Conservation (phyloP, 2,113 vertebrate genomes). For the Platichthys flesus region DNA sequence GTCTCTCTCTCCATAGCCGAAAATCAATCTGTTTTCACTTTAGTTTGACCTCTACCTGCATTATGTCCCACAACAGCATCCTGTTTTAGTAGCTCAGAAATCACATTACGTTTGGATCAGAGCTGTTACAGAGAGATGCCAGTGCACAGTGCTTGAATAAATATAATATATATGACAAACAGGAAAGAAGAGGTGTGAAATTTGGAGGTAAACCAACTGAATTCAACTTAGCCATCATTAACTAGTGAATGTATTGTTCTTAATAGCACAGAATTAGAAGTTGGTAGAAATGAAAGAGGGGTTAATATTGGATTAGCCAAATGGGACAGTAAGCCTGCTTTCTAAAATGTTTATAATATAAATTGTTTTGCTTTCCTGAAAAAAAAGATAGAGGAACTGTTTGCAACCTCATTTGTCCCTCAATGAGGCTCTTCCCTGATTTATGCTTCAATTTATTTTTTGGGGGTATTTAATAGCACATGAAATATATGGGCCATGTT, state of each 20-base stretch:
- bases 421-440: no score
- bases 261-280: neutral
- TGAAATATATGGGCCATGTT: no score
- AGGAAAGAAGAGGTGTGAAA: neutral
- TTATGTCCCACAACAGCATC: neutral
- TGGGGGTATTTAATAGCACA: no score
- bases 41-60: neutral
- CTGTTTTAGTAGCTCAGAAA: neutral
- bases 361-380: neutral
- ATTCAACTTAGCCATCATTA: no score
- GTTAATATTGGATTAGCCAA: neutral
- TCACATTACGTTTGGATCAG: neutral
- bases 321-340: no score
- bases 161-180: neutral
- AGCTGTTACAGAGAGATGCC: neutral
- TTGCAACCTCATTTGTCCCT: neutral
- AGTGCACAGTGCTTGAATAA: neutral
- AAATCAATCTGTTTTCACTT: slow-evolving; percentile 9
- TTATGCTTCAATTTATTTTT: no score
- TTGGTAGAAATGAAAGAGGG: neutral
- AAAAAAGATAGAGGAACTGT: neutral
- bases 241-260: neutral
- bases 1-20: neutral
- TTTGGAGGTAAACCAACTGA: no score
- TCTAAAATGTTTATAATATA: no score